Evolutionary conservation across 1,140 invertebrate genomes (phyloP), one percentile per base, ranked within the genome.

Genomic region (Eumaeus atala): DNA sequence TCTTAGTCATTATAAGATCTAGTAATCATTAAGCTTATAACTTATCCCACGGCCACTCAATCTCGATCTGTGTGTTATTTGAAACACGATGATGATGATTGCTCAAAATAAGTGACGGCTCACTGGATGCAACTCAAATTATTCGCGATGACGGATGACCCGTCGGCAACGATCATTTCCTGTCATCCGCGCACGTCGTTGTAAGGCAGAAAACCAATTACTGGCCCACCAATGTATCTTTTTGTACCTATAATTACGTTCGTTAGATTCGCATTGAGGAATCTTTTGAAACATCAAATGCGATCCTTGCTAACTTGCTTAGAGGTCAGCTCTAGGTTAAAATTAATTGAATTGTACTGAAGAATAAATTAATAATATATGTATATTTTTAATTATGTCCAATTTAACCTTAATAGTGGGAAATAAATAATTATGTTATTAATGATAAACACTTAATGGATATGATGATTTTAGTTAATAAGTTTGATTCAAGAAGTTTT

Each of bases 51-150:
- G 33, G 33, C 14, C 57, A 54, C 21, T 12, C 47, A 42, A 17
- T 57, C 37, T 17, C 50, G 50, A 40, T 55, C n/a, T n/a, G 54
- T 49, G 18, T 58, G 56, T 60, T 60, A 60, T 65, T 64, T 51
- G 54, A 61, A 50, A 57, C 50, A 54, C 64, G 72, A 72, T 73
- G 62, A 75, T 66, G 65, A 78, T 76, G 73, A 73, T 72, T 62
- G 67, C 70, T 73, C 68, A 67, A 79, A 80, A 81, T 79, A 79
- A 84, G 72, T 74, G 72, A 84, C 72, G 69, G 65, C 56, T 59
- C 58, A 54, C 60, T 67, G 73, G 64, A 64, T 62, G 67, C 62
- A 55, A 61, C 72, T 69, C 61, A 72, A 64, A 65, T 65, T 66
- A 78, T 79, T 74, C 54, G 72, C 68, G 54, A 57, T 80, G 77